Evolutionary conservation across 2,888 invertebrate species (phyloP).

Genomic region (Stomorhina lunata): DNA sequence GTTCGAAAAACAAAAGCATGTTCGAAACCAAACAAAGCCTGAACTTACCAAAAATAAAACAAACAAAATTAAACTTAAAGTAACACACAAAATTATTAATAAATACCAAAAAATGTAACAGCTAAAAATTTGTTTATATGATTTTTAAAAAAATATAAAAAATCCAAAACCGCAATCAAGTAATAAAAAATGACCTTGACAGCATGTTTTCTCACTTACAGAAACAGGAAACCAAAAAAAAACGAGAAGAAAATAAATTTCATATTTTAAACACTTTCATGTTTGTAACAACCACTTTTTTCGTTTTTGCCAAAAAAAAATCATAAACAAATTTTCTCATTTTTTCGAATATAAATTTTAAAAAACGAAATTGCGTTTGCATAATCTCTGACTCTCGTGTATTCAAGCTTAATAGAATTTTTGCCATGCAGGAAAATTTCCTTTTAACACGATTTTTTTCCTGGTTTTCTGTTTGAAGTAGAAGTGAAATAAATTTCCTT

Average conservation of each 20-base stretch:
- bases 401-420: too few species aligned
- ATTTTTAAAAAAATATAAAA: not conserved
- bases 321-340: conserved; percentile 52
- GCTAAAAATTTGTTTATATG: not conserved
- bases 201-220: not conserved
- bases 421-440: too few species aligned
- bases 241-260: not conserved
- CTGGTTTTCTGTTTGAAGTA: not conserved
- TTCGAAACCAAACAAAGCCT: too few species aligned
- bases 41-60: too few species aligned
- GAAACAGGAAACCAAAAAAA: not conserved
- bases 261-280: not conserved
- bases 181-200: not conserved
- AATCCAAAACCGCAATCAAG: not conserved
- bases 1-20: too few species aligned
- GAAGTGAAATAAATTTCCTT: not conserved
- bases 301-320: not conserved
- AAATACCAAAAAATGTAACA: not conserved
- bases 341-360: conserved; percentile 26
- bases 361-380: not conserved
- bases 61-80: not conserved
- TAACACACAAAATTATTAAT: not conserved
- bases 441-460: too few species aligned
- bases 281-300: not conserved
- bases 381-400: not conserved